A percentile compares a stretch with the other conserved stretches of the same genome.
phyloP scores from a whole-genome alignment of 2,797 vertebrate species.

The Leptatherina wallacei region DNA sequence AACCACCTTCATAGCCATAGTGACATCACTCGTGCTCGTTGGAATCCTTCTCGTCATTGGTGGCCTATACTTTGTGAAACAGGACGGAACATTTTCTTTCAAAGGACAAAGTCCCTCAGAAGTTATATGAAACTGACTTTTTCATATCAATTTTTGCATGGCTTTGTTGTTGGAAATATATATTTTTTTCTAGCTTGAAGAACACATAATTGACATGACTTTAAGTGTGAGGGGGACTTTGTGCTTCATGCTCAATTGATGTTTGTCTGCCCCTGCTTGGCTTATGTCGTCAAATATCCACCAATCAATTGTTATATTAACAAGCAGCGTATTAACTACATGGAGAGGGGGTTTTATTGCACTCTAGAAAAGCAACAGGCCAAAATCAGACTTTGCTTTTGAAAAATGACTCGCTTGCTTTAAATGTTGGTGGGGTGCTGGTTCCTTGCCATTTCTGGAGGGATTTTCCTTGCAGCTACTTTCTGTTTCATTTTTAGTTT shows the following conservation, averaged over 20 bases:
- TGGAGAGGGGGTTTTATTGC: fast-evolving
- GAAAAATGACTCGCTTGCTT: neutral
- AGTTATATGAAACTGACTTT: slow-evolving; percentile 43
- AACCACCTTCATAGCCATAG: slow-evolving; percentile 33
- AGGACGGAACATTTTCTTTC: slow-evolving; percentile 43
- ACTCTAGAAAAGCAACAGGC: neutral
- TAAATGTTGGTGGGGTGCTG: neutral
- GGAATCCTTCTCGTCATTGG: neutral
- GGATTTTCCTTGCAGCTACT: neutral
- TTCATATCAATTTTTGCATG: slow-evolving; percentile 10
- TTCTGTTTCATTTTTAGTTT: slow-evolving; percentile 21
- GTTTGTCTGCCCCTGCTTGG: neutral
- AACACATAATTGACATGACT: neutral
- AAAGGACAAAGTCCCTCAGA: slow-evolving; percentile 31
- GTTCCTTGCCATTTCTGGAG: neutral
- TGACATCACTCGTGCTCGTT: slow-evolving; percentile 26
- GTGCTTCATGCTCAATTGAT: slow-evolving; percentile 8
- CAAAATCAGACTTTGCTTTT: neutral
- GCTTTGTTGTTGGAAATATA: slow-evolving; percentile 14
- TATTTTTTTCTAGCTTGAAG: neutral
- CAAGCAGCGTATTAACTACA: neutral
- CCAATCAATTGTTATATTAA: slow-evolving; percentile 10
- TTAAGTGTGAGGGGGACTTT: neutral
- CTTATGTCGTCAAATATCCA: neutral
- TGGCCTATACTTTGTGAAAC: slow-evolving; percentile 15